Evolutionary conservation across 1,140 invertebrate species (phyloP), one percentile per base, ranked within the genome.

Genomic region (Sitophilus oryzae): DNA sequence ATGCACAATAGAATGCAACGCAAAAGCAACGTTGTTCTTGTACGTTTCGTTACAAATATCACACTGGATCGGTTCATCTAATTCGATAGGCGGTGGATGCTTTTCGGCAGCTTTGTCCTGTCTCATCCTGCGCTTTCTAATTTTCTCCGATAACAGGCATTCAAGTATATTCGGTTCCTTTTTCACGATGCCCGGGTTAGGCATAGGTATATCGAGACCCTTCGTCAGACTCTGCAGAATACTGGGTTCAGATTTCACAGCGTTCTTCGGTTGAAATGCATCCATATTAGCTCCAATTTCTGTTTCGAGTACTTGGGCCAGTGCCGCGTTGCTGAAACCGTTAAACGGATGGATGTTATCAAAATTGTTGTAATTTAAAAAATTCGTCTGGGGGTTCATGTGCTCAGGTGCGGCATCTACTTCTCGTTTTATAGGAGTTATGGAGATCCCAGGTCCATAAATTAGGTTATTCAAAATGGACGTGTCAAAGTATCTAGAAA

Each of bases 31-130:
- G 42, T 63, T 68, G 25, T 67, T 65, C 16, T 62, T 64, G 46
- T 65, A 69, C 3, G 60, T 68, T 21, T 58, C 52, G 23, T 64
- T 63, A 41, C 67, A 70, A 30, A 64, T 51, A 15, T 69, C 67
- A 45, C 67, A 69, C 43, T 66, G 66, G 10, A 69, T 59, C 1
- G 63, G 58, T 18, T 65, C 61, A 16, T 63, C 59, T 16, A 59
- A 36, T 57, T 82, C 79, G 0, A 74, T 73, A 40, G 77, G 74
- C 57, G 73, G 68, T 41, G 81, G 78, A 34, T 76, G 74, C 38
- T 74, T 70, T 59, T 58, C 23, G 1, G 35, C 37, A 8, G 9
- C 9, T 23, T 38, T 48, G 3, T 43, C 44, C 25, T 44, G 52
- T 30, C 3, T 19, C 15, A 48, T 62, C 45, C 42, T 56, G n/a